These are phyloP conservation scores for Erpetoichthys calabaricus DNA, from an alignment of 2,797 vertebrate genomes.

Conservation along the genomic window DNA sequence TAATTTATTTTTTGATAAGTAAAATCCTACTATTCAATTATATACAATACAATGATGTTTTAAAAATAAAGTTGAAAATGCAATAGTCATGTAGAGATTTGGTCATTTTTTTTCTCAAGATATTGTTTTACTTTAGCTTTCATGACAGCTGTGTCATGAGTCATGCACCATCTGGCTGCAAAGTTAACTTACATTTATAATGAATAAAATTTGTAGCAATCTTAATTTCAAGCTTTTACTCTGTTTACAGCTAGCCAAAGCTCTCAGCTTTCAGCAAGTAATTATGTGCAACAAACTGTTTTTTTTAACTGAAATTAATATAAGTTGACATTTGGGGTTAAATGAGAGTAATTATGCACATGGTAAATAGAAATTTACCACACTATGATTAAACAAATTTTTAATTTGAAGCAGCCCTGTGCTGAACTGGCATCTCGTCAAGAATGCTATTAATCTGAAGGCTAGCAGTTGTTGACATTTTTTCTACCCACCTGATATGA, in stretches of 20 bases:
- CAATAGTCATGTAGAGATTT: too few relatives aligned
- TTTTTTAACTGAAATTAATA: slow-evolving; percentile 18
- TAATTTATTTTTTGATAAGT: too few relatives aligned
- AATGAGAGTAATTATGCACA: slow-evolving; percentile 26
- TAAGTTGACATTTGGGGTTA: slow-evolving; percentile 16
- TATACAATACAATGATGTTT: too few relatives aligned
- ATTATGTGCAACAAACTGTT: slow-evolving; percentile 20
- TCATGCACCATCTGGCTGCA: background rate
- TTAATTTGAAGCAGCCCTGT: slow-evolving; percentile 22
- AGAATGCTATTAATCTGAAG: slow-evolving; percentile 16
- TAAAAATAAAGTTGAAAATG: too few relatives aligned
- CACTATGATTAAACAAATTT: slow-evolving; percentile 23
- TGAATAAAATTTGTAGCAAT: background rate
- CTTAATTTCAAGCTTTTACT: background rate
- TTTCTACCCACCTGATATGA: background rate
- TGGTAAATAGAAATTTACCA: slow-evolving; percentile 8
- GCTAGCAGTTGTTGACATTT: slow-evolving; percentile 18
- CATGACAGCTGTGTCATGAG: slow-evolving; percentile 9
- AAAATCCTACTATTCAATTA: too few relatives aligned
- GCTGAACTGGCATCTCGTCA: slow-evolving; percentile 19
- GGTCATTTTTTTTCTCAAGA: too few relatives aligned
- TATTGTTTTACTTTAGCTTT: slow-evolving; percentile 20
- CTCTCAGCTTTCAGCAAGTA: background rate
- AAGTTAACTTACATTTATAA: slow-evolving; percentile 1
- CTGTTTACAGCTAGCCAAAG: background rate